Percentiles rank a stretch among this genome's conserved stretches.
Evolutionary conservation across 2,797 vertebrate genomes (phyloP).

Genomic region (Aphelocoma californica): DNA sequence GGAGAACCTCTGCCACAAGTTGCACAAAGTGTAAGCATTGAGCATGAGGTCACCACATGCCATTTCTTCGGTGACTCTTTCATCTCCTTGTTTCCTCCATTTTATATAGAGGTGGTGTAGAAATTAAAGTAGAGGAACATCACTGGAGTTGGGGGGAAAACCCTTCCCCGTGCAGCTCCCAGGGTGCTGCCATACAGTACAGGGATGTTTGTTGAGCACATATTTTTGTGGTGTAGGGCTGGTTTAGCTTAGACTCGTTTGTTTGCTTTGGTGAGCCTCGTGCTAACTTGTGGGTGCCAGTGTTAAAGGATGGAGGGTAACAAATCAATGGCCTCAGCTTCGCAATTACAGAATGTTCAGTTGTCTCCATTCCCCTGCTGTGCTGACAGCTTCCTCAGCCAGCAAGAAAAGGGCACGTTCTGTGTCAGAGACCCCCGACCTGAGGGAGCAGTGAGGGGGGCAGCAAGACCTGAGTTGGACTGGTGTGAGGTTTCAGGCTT

Average conservation of each 20-base stretch:
- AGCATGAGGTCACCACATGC: background rate
- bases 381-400: background rate
- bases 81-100: background rate
- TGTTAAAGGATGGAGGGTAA: background rate
- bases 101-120: background rate
- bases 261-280: background rate
- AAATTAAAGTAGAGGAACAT: background rate
- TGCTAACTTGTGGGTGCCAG: background rate
- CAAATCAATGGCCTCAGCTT: background rate
- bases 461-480: too few relatives aligned
- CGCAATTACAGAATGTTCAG: background rate
- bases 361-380: background rate
- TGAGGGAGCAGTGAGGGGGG: rapidly evolving
- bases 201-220: background rate
- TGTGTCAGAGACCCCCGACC: background rate
- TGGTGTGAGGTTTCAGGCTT: background rate
- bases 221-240: background rate
- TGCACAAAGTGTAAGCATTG: background rate
- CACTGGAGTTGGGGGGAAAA: rapidly evolving
- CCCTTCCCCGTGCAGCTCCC: rapidly evolving
- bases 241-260: background rate
- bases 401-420: background rate
- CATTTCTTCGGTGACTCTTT: background rate
- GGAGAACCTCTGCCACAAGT: background rate
- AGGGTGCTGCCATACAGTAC: rapidly evolving